A percentile compares a stretch with the other conserved stretches of the same genome.
phyloP scores from a whole-genome alignment of 1,140 invertebrate species.

The Helicoverpa zea region DNA sequence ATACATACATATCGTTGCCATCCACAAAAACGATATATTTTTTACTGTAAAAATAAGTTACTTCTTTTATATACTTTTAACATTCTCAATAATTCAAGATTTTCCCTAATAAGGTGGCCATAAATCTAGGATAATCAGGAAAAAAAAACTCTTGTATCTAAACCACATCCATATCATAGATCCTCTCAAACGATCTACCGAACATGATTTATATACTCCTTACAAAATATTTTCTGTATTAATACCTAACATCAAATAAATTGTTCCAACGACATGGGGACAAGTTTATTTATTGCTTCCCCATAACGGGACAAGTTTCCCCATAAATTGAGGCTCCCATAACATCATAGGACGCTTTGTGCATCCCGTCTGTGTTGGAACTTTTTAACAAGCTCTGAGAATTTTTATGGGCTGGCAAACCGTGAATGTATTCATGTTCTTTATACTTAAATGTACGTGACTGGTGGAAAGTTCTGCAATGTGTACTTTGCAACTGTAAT shows the following conservation, averaged over 20 bases:
- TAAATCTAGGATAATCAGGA: conserved; percentile 19
- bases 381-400: conserved; percentile 63
- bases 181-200: conserved; percentile 3
- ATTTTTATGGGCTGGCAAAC: conserved; percentile 53
- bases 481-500: not conserved
- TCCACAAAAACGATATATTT: too few species aligned
- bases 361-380: conserved; percentile 57
- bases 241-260: conserved; percentile 27
- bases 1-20: too few species aligned
- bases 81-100: too few species aligned
- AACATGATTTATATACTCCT: conserved; percentile 15
- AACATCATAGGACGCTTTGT: conserved; percentile 53
- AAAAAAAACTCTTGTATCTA: not conserved
- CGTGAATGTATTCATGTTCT: conserved; percentile 30
- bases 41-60: too few species aligned
- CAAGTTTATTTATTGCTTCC: conserved; percentile 6
- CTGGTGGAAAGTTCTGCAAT: conserved; percentile 6
- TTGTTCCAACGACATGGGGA: conserved; percentile 7
- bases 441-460: conserved; percentile 27
- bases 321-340: conserved; percentile 59
- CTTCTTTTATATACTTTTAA: too few species aligned
- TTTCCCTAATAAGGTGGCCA: too few species aligned
- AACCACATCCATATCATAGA: too few species aligned
- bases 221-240: conserved; percentile 18
- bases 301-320: conserved; percentile 52